These are phyloP conservation scores for Epinotia demarniana DNA, from an alignment of 2,888 invertebrate species.

Conservation along the genomic window DNA sequence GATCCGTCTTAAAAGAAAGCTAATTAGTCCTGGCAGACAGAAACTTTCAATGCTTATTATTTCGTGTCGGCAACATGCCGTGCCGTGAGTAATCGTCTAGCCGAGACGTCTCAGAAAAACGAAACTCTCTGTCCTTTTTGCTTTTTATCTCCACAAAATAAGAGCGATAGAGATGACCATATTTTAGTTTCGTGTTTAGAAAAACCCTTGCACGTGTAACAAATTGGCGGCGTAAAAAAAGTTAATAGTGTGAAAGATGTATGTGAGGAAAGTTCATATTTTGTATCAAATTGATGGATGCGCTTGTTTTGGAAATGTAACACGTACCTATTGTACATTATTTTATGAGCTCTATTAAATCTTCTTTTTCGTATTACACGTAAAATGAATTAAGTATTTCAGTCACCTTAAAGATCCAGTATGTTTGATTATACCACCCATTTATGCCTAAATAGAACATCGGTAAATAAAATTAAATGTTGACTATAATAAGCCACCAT, in stretches of 20 bases:
- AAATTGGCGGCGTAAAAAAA: conserved; percentile 21
- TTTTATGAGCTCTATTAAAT: background rate
- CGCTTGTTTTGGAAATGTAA: background rate
- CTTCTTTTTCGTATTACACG: no score
- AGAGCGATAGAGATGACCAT: background rate
- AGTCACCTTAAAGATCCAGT: background rate
- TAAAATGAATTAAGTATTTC: no score
- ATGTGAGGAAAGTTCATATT: background rate
- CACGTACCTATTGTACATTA: background rate
- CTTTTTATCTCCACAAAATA: background rate
- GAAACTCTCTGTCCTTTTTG: background rate
- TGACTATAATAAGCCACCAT: no score
- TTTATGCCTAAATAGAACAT: background rate
- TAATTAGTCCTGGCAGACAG: conserved; percentile 31
- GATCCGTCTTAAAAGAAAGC: conserved; percentile 38
- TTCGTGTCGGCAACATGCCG: conserved; percentile 45
- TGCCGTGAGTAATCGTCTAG: conserved; percentile 43
- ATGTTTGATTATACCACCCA: no score
- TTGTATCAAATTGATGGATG: background rate
- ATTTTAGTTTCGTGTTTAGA: background rate
- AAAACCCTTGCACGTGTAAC: conserved; percentile 17
- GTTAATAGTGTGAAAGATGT: conserved; percentile 12
- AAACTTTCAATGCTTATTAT: conserved; percentile 43
- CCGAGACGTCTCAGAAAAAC: conserved; percentile 1
- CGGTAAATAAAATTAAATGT: background rate